Percentiles rank a stretch among this genome's conserved stretches.
Conservation (phyloP, 2,113 vertebrate genomes). For the Lycocorax pyrrhopterus region DNA sequence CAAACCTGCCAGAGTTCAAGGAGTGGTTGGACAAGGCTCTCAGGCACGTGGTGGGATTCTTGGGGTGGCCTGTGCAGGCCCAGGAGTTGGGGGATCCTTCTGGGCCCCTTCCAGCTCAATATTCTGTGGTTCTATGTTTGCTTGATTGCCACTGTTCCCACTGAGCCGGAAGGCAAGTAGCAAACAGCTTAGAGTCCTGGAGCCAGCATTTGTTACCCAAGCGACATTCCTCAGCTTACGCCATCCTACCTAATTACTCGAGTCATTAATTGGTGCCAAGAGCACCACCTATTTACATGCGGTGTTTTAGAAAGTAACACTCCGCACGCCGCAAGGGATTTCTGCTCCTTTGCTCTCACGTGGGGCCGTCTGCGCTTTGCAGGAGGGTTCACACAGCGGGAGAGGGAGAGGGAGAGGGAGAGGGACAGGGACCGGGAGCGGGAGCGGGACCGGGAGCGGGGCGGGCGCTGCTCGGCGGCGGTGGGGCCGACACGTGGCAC, state of each 20-base stretch:
- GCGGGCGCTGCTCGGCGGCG: background rate
- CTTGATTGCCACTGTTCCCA: background rate
- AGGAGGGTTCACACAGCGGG: rapidly evolving
- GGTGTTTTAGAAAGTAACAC: rapidly evolving
- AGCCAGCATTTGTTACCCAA: background rate
- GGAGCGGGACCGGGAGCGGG: background rate
- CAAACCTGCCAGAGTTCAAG: no score
- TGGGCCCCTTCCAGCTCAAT: background rate
- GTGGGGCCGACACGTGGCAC: background rate
- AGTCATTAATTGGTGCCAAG: background rate
- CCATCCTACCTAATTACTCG: background rate
- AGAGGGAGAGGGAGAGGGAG: background rate
- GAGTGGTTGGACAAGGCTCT: background rate
- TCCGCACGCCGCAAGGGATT: rapidly evolving
- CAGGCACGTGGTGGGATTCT: background rate
- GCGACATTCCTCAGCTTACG: background rate
- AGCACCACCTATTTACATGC: background rate
- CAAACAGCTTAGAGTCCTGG: background rate
- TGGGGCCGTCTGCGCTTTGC: rapidly evolving
- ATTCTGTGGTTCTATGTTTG: background rate
- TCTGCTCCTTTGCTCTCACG: rapidly evolving
- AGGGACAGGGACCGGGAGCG: background rate
- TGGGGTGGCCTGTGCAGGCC: no score
- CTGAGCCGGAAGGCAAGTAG: background rate
- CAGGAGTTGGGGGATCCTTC: background rate